Evolutionary conservation across 2,888 invertebrate genomes (phyloP).

Genomic region (Aphidoletes aphidimyza): DNA sequence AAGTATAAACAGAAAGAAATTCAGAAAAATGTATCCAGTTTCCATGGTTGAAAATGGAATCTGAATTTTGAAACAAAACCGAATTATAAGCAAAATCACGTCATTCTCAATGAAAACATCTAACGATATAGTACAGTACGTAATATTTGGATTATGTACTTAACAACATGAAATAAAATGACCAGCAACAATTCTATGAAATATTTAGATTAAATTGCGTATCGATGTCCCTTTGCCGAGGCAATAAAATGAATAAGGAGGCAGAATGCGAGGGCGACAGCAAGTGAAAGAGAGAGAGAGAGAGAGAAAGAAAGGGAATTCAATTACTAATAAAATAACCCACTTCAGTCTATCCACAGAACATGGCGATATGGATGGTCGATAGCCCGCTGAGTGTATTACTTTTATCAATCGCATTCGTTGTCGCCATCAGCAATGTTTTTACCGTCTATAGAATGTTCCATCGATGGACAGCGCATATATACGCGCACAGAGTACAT

Average conservation of each 20-base stretch:
- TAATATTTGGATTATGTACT: background rate
- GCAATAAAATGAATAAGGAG: background rate
- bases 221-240: conserved; percentile 40
- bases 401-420: conserved; percentile 27
- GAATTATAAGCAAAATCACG: too few species aligned
- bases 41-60: too few species aligned
- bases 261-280: too few species aligned
- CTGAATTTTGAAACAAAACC: too few species aligned
- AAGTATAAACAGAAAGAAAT: too few species aligned
- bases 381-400: conserved; percentile 17
- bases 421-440: conserved; percentile 28
- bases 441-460: background rate
- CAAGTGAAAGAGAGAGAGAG: background rate
- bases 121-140: too few species aligned
- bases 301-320: conserved; percentile 32
- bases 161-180: background rate
- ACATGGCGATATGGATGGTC: background rate
- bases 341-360: conserved; percentile 28
- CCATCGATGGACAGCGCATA: conserved; percentile 16
- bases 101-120: too few species aligned
- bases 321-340: conserved; percentile 52
- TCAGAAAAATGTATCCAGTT: too few species aligned
- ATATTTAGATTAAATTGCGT: conserved; percentile 53
- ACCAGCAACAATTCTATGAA: background rate
- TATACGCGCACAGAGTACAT: background rate